Base-by-base conservation (phyloP, 2,113 vertebrate species). In the Pycnonotus jocosus region DNA sequence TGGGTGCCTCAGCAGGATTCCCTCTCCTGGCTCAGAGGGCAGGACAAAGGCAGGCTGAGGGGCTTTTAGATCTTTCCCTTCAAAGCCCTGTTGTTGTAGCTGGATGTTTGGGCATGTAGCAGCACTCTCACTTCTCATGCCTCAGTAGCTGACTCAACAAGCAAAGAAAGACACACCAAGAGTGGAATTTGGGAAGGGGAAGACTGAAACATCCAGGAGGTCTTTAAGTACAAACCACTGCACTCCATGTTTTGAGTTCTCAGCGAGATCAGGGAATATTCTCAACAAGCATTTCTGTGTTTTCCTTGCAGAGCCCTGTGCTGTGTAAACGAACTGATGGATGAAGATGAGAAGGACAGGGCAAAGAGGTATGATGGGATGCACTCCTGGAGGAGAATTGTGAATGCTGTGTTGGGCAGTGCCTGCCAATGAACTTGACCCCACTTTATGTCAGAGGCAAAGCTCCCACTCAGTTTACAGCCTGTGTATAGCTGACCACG, bases 271-370 rank as follows among this genome's bases (percentile, higher is more conserved):
- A 45, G 33, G 42, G 40, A 72, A n/a, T 33, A 2, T 61, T 58
- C 70, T 94, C 71, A 71, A 38, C 80, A 45, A 82, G 30, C 65
- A 21, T 11, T 81, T 81, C 57, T 96, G 69, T 95, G n/a, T 33
- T 97, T 90, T 90, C 86, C 68, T 98, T 97, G 56, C 87, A 99
- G 98, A 98, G 98, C 98, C 96, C 98, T 96, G 97, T 98, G 98
- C 95, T 98, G 98, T 92, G 98, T 98, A 98, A 98, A 99, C 42
- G 98, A 99, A 96, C 98, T 99, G 96, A 98, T 99, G 98, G 99
- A 99, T 77, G 99, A 99, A 97, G 98, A 99, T 98, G 99, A 99
- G 95, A 99, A 99, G 96, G 99, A 99, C 97, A 98, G 98, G 96
- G 98, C 98, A 97, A 99, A 99, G 98, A 99, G 99, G 99, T 99